Conservation (phyloP, 2,113 vertebrate species). For the Phaethornis superciliosus region DNA sequence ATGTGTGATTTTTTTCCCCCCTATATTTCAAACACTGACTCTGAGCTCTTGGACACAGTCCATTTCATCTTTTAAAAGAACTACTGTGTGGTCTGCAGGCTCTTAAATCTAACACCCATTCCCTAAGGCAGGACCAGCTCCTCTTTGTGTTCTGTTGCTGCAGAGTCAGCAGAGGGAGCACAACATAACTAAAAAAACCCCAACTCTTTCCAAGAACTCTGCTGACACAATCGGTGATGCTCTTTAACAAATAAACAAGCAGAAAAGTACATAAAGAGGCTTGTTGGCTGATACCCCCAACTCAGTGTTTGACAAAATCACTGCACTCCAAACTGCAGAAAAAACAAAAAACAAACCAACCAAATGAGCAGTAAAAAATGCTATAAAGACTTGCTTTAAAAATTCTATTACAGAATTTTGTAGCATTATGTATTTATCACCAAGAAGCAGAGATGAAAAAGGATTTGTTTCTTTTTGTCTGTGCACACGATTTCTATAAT, state of each 20-base stretch:
- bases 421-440: neutral
- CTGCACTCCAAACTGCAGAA: neutral
- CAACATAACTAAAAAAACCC: constrained; percentile 4
- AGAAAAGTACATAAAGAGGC: neutral
- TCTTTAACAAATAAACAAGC: neutral
- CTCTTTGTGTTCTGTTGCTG: constrained; percentile 23
- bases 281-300: neutral
- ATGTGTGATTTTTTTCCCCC: too few species aligned
- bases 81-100: neutral
- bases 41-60: neutral
- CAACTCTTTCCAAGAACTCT: constrained; percentile 31
- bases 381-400: neutral
- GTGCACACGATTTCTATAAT: neutral
- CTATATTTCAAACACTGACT: neutral
- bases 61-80: neutral
- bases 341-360: neutral
- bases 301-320: neutral
- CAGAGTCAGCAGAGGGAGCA: constrained; percentile 72
- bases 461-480: neutral
- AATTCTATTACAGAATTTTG: neutral
- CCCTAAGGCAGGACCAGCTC: accelerated
- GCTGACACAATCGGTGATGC: neutral
- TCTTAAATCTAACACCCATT: neutral
- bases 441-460: neutral
- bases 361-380: neutral